Percentiles rank a stretch among this genome's conserved stretches.
phyloP scores from a whole-genome alignment of 2,797 vertebrate species.

The Tauraco hartlaubi region DNA sequence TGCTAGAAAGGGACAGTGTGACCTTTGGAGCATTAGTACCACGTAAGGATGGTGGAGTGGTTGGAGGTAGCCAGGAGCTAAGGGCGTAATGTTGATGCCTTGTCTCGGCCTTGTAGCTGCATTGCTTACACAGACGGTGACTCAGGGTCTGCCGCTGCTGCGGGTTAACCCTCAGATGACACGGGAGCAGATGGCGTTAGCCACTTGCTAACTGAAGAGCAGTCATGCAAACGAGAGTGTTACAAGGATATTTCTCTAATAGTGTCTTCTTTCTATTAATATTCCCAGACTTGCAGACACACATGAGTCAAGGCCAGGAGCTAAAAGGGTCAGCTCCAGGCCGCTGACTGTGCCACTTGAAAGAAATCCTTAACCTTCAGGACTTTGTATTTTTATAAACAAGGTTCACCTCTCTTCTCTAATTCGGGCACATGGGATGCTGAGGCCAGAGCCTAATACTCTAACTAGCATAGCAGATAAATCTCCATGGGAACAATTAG shows the following conservation, averaged over 20 bases:
- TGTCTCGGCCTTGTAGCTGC: neutral
- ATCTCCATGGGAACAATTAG: constrained; percentile 79
- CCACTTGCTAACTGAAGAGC: constrained; percentile 6
- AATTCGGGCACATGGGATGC: constrained; percentile 44
- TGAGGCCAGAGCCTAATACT: constrained; percentile 56
- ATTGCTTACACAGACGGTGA: neutral
- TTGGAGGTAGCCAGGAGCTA: constrained; percentile 13
- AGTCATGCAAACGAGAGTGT: constrained; percentile 5
- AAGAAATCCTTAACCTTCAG: constrained; percentile 37
- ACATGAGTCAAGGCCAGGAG: neutral
- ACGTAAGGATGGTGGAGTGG: neutral
- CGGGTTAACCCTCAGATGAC: neutral
- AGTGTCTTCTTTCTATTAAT: constrained; percentile 4
- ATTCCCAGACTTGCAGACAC: neutral
- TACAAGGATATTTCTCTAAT: constrained; percentile 23
- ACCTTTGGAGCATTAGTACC: neutral
- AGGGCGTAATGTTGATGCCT: neutral
- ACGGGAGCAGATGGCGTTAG: constrained; percentile 42
- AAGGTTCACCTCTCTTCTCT: constrained; percentile 48
- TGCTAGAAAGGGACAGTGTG: neutral
- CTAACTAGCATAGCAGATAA: constrained; percentile 67
- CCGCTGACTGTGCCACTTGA: neutral
- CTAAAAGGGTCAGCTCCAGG: neutral
- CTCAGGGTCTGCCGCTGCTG: constrained; percentile 22
- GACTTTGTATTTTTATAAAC: constrained; percentile 51